phyloP scores from a whole-genome alignment of 2,113 vertebrate species.

The Andinoacara biseriatus region DNA sequence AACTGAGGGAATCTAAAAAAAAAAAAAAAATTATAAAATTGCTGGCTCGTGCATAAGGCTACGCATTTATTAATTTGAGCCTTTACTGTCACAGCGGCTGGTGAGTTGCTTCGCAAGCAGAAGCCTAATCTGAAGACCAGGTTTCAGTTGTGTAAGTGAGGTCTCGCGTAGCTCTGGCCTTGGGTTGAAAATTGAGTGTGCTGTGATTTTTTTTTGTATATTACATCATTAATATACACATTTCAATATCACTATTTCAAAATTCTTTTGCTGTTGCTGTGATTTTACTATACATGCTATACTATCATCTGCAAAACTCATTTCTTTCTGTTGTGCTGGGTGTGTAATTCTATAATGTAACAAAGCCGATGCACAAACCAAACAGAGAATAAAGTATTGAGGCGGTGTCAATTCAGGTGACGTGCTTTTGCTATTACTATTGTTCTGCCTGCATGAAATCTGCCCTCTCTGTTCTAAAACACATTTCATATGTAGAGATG shows the following conservation, averaged over 20 bases:
- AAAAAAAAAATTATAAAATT: neutral
- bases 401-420: neutral
- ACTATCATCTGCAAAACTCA: neutral
- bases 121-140: slow-evolving; percentile 78
- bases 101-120: slow-evolving; percentile 80
- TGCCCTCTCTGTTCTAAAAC: neutral
- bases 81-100: slow-evolving; percentile 79
- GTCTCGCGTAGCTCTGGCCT: slow-evolving; percentile 39
- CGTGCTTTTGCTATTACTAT: neutral
- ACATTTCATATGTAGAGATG: neutral
- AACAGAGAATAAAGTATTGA: neutral
- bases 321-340: slow-evolving; percentile 10
- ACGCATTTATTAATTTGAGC: slow-evolving; percentile 44
- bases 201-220: slow-evolving; percentile 29
- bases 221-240: neutral
- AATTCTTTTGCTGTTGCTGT: neutral
- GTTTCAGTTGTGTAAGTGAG: slow-evolving; percentile 85
- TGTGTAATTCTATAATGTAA: neutral
- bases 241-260: neutral
- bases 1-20: slow-evolving; percentile 32
- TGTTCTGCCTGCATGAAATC: neutral
- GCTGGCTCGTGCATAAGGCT: slow-evolving; percentile 31
- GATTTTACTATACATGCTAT: neutral
- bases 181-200: slow-evolving; percentile 53
- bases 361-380: neutral